Percentiles rank a stretch among this genome's conserved stretches.
Conservation (phyloP, 2,888 invertebrate species). For the Synergus gifuensis region DNA sequence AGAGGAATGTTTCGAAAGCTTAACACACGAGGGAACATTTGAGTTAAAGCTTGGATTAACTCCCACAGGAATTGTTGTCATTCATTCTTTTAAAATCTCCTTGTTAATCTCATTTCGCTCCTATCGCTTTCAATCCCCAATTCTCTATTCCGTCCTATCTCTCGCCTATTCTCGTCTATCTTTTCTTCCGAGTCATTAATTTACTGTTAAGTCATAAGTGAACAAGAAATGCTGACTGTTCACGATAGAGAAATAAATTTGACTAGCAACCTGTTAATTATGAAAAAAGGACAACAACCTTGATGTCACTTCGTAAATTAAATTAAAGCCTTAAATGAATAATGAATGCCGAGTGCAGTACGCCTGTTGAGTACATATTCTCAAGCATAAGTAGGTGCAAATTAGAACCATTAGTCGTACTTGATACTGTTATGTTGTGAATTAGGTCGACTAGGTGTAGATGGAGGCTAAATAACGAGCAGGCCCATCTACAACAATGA, state of each 20-base stretch:
- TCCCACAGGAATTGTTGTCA: not conserved
- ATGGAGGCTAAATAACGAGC: not conserved
- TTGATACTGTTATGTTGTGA: constrained; percentile 4
- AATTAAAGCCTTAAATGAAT: not conserved
- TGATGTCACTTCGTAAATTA: constrained; percentile 7
- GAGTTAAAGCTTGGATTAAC: not conserved
- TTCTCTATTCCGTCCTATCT: too few species aligned
- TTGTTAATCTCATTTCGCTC: too few species aligned
- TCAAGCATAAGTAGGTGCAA: not conserved
- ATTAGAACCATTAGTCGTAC: not conserved
- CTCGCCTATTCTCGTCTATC: too few species aligned
- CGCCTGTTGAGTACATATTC: not conserved
- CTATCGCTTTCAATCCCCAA: too few species aligned
- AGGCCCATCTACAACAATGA: not conserved
- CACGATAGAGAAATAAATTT: not conserved
- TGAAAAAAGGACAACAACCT: not conserved
- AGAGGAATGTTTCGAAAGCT: not conserved
- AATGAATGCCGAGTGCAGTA: not conserved
- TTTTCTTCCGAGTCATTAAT: too few species aligned
- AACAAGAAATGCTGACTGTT: not conserved
- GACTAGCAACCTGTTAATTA: constrained; percentile 8
- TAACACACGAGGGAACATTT: not conserved
- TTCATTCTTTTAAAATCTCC: too few species aligned
- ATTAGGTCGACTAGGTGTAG: not conserved
- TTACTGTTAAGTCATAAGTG: too few species aligned